Conservation (phyloP, 2,113 vertebrate genomes). For the Saguinus imperator region DNA sequence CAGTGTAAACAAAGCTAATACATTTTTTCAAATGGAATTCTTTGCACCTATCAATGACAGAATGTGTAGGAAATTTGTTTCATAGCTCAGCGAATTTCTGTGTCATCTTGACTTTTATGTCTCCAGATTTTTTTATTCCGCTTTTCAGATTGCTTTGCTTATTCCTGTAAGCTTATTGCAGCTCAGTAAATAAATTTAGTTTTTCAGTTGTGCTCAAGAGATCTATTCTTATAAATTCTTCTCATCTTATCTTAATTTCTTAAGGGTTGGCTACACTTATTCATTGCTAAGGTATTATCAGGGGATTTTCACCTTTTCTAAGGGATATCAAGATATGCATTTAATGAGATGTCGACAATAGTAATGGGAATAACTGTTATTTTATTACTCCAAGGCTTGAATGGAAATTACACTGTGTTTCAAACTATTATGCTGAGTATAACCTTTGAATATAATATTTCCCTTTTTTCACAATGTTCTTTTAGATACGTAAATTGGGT, state of each 20-base stretch:
- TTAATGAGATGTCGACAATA: slow-evolving; percentile 55
- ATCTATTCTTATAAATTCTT: slow-evolving; percentile 58
- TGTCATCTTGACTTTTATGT: slow-evolving; percentile 68
- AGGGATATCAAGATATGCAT: slow-evolving; percentile 47
- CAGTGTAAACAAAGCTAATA: background rate
- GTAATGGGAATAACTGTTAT: slow-evolving; percentile 49
- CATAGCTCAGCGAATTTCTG: slow-evolving; percentile 52
- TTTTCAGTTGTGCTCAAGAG: slow-evolving; percentile 38
- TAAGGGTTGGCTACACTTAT: slow-evolving; percentile 45
- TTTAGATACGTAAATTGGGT: slow-evolving; percentile 29
- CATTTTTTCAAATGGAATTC: slow-evolving; percentile 37
- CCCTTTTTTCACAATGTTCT: slow-evolving; percentile 51
- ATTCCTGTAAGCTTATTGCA: slow-evolving; percentile 51
- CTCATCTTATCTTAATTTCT: slow-evolving; percentile 64
- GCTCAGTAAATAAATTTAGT: slow-evolving; percentile 62
- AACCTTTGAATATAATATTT: slow-evolving; percentile 46
- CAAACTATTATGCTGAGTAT: slow-evolving; percentile 46
- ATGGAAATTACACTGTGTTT: slow-evolving; percentile 57
- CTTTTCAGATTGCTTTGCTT: slow-evolving; percentile 52
- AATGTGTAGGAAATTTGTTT: slow-evolving; percentile 42
- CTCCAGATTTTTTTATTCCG: slow-evolving; percentile 45
- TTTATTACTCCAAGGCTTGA: slow-evolving; percentile 42
- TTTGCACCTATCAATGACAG: slow-evolving; percentile 35
- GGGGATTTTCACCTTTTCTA: slow-evolving; percentile 61
- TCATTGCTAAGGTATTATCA: slow-evolving; percentile 47